Evolutionary conservation across 64 coral and sea anemone species (phyloP), one percentile per base, ranked within the genome.

Genomic region (Trachythela sp.): DNA sequence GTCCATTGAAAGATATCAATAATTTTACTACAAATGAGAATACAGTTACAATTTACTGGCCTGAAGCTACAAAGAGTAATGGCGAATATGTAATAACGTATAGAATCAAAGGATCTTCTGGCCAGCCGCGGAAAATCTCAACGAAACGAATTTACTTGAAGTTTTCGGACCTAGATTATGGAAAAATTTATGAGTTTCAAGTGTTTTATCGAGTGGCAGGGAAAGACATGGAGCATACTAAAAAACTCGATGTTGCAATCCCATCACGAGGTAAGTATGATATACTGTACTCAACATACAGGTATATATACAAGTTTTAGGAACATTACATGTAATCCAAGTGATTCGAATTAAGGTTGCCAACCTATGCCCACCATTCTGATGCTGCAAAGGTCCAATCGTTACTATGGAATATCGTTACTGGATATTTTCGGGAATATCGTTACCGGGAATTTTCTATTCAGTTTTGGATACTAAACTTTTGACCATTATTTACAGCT

Each of bases 151-250:
- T 80, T 37, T 37, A 18, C 35, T 20, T 35, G 75, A 36, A 80
- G 30, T 4, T 80, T 9, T 20, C 75, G 9, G 37, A 80, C 35
- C 34, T 80, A 2, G 75, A 80, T 6, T 39, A 35, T 80, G 75
- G 75, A 20, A 80, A 80, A 30, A 80, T 18, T 34, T 80, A 80
- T 30, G 34, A 80, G 75, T 80, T 80, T 39, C 75, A 39, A 38
- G 75, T 80, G 37, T 80, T 80, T 80, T 37, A 30, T 35, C 31
- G 8, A 80, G 15, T 35, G 20, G 37, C 9, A 14, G 75, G 75
- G 35, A 39, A 0, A 80, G 75, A 34, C 27, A 80, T 15, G 20
- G 27, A 11, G 13, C 33, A 15, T 35, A 37, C 75, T 0, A 13
- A 30, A 13, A 80, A 15, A 17, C 4, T 0, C 20, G 34, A 80